These are phyloP conservation scores for Quadroppia sp. DNA, from an alignment of 2,888 invertebrate genomes.

Conservation along the genomic window DNA sequence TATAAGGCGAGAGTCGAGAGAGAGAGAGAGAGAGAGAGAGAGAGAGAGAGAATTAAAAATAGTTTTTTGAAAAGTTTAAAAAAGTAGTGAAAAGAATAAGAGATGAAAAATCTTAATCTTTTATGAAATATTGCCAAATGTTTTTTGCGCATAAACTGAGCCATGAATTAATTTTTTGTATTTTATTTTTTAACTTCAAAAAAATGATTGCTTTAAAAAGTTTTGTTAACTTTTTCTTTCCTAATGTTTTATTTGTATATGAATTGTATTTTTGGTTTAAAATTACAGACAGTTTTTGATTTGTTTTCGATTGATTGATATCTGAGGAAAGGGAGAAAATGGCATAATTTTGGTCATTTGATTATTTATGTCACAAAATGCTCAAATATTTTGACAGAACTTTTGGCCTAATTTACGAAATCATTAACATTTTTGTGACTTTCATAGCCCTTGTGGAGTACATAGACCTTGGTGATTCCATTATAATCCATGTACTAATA, in stretches of 20 bases:
- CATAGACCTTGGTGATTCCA: too few species aligned
- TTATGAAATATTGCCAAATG: conserved; percentile 15
- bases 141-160: background rate
- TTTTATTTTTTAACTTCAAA: background rate
- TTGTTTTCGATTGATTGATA: too few species aligned
- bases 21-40: conserved; percentile 3
- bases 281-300: background rate
- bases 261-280: background rate
- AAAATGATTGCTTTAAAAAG: conserved; percentile 3
- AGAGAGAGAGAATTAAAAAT: conserved; percentile 14
- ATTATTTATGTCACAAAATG: too few species aligned
- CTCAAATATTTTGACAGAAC: background rate
- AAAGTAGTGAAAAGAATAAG: background rate
- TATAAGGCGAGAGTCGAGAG: background rate
- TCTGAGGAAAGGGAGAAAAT: too few species aligned
- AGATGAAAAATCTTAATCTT: conserved; percentile 14
- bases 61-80: background rate
- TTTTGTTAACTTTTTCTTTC: background rate
- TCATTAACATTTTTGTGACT: too few species aligned
- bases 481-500: too few species aligned
- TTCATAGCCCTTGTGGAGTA: too few species aligned
- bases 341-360: too few species aligned
- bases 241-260: background rate
- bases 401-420: too few species aligned
- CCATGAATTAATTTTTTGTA: background rate